These are phyloP conservation scores for Folsomia candida DNA, from an alignment of 2,888 invertebrate genomes.

Conservation along the genomic window DNA sequence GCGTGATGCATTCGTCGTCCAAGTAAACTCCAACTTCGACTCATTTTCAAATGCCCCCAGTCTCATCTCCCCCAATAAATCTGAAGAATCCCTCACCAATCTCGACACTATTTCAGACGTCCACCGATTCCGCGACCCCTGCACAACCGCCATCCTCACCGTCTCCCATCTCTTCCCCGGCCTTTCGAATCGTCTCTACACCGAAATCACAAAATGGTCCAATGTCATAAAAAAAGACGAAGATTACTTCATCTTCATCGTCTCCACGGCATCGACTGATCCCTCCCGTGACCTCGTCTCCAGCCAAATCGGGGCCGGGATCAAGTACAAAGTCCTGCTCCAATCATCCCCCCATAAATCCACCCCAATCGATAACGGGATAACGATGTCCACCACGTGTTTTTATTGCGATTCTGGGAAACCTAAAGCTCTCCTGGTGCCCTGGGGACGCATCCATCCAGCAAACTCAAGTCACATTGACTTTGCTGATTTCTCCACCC, in stretches of 20 bases:
- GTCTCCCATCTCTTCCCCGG: neutral
- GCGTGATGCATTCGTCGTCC: too few species aligned
- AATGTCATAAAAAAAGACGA: slow-evolving; percentile 33
- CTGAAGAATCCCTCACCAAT: too few species aligned
- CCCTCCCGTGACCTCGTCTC: too few species aligned
- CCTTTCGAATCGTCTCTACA: neutral
- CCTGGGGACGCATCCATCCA: slow-evolving; percentile 1
- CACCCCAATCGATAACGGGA: too few species aligned
- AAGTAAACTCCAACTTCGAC: too few species aligned
- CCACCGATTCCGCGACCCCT: neutral
- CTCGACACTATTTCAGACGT: too few species aligned
- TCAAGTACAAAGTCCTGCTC: slow-evolving; percentile 28
- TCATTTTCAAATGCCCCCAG: too few species aligned
- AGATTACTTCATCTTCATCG: slow-evolving; percentile 31
- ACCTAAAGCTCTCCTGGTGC: neutral
- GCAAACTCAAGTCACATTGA: neutral
- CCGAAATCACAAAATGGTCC: neutral
- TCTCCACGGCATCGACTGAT: slow-evolving; percentile 1
- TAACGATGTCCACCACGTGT: slow-evolving; percentile 20
- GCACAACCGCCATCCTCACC: neutral
- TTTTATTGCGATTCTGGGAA: slow-evolving; percentile 25
- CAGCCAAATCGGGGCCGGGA: slow-evolving; percentile 13
- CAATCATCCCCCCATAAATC: neutral
- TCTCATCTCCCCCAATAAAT: too few species aligned
- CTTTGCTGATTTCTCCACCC: neutral